A percentile compares a stretch with the other conserved stretches of the same genome.
phyloP scores from a whole-genome alignment of 1,140 invertebrate genomes.

The Daktulosphaira vitifoliae region DNA sequence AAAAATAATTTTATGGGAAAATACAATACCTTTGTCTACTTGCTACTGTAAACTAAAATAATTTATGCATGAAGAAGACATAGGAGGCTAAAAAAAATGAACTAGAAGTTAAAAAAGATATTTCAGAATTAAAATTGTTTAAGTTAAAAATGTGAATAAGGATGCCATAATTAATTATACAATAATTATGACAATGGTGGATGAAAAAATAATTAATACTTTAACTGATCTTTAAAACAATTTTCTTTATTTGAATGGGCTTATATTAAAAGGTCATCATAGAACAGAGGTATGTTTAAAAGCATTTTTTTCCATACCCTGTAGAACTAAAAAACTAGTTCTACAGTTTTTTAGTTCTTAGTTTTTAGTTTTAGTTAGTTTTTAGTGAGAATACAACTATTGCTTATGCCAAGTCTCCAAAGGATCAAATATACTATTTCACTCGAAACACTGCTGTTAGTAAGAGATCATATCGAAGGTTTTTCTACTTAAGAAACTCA shows the following conservation, averaged over 20 bases:
- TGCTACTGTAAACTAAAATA: slow-evolving; percentile 41
- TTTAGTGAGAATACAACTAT: no score
- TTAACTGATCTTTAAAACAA: slow-evolving; percentile 41
- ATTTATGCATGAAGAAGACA: slow-evolving; percentile 41
- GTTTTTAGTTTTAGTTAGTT: no score
- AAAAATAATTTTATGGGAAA: slow-evolving; percentile 40
- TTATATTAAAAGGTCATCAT: no score
- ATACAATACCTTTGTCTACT: slow-evolving; percentile 41
- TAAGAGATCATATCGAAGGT: no score
- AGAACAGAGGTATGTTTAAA: no score
- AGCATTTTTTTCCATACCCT: no score
- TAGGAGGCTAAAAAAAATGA: slow-evolving; percentile 38
- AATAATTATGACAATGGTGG: slow-evolving; percentile 44
- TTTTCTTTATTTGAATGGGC: not conserved
- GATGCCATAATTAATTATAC: slow-evolving; percentile 37
- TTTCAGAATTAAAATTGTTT: slow-evolving; percentile 33
- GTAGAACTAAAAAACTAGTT: no score
- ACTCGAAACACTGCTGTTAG: no score
- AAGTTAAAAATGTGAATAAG: slow-evolving; percentile 38
- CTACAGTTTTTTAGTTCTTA: no score
- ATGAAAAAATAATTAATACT: slow-evolving; percentile 45
- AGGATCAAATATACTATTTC: no score
- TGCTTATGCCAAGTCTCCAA: no score
- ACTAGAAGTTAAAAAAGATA: slow-evolving; percentile 28
- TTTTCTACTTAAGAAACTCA: no score